Base-by-base conservation (phyloP, 2,113 vertebrate genomes). In the Ciconia boyciana region DNA sequence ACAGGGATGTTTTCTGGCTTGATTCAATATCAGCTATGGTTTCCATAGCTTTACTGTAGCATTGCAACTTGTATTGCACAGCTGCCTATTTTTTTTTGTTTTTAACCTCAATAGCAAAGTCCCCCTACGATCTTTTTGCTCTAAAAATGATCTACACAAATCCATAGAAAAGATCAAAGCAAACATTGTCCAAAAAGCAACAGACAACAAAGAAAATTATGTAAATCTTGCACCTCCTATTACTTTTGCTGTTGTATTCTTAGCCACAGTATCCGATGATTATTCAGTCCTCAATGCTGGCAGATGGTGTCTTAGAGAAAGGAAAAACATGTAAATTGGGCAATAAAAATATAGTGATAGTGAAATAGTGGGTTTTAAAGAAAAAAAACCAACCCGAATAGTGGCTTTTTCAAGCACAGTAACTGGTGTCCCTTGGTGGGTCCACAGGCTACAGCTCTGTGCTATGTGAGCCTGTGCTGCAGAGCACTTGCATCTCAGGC, bases 381-480 rank as follows among this genome's bases (percentile, higher is more conserved):
- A 19, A 13, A 51, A 57, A 7, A 28, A 58, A 25, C 8, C 18
- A 25, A 10, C 20, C 32, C 44, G 7, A 46, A 46, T 46, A 54
- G 49, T 54, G 46, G 12, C n/a, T 70, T 79, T 91, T 69, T 49
- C 66, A 61, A 54, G 79, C 41, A 10, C 34, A 49, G 52, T 8
- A 41, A 26, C 4, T 0, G 69, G 18, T 61, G 11, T 92, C 69
- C 74, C 65, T 81, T 55, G 46, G 32, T 83, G 51, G 32, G 48
- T 68, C 75, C 1, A 2, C 1, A 2, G 44, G 52, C 44, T 65
- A 51, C 60, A 49, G 61, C 39, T 16, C 29, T 0, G 0, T 28
- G 49, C 39, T 6, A 8, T 2, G 3, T 66, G 65, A 94, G 65
- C 85, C 65, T 60, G 43, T 4, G 1, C 51, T 9, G 43, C 76